phyloP scores from a whole-genome alignment of 2,888 invertebrate genomes.

The Cantharis rufa region DNA sequence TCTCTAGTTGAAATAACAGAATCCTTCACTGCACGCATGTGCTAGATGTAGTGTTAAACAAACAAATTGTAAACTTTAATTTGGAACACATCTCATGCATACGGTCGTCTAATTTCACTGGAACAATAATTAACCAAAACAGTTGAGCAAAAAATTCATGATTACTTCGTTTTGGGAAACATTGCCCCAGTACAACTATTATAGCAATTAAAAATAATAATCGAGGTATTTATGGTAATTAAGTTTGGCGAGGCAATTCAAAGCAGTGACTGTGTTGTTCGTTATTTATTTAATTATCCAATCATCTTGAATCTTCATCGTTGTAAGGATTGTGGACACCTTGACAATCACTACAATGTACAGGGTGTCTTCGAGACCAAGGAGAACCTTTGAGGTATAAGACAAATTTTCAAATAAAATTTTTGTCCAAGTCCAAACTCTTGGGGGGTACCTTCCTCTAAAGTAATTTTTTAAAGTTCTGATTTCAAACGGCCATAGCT shows the following conservation, averaged over 20 bases:
- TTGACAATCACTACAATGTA: too few species aligned
- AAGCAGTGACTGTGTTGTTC: neutral
- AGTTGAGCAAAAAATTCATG: neutral
- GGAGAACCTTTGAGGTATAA: too few species aligned
- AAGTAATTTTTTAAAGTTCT: too few species aligned
- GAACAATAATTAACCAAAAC: neutral
- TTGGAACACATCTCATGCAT: neutral
- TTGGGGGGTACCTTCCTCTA: too few species aligned
- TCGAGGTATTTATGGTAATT: neutral
- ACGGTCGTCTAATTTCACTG: neutral
- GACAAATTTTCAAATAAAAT: too few species aligned
- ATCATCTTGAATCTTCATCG: too few species aligned
- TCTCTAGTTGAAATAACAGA: constrained; percentile 6
- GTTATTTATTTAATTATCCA: too few species aligned
- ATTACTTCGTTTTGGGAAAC: neutral
- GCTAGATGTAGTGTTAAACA: constrained; percentile 3
- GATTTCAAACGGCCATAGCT: too few species aligned
- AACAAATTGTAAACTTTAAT: neutral
- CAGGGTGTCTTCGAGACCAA: too few species aligned
- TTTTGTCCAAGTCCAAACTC: too few species aligned
- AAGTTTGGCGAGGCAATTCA: neutral
- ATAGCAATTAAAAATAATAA: neutral
- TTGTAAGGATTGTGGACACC: too few species aligned
- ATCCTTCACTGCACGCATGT: constrained; percentile 11
- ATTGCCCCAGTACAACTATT: neutral